Base-by-base conservation (phyloP, 2,797 vertebrate genomes). In the Poeciliopsis paucimaculata region DNA sequence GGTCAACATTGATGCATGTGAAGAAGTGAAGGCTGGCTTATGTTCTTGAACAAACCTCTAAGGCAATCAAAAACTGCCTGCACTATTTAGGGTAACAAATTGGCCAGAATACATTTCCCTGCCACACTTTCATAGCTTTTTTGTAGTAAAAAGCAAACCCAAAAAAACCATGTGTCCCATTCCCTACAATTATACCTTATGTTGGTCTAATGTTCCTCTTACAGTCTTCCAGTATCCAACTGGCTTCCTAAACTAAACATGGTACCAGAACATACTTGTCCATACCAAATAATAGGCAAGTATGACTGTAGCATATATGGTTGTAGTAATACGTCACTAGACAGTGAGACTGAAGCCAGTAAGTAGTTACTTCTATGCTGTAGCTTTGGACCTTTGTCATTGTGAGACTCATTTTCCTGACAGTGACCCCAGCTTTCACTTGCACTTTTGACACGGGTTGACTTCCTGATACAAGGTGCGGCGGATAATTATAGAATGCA, bases 401-500 rank as follows among this genome's bases (percentile, higher is more conserved):
- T 68, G 82, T 87, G 85, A 84, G 79, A 88, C 72, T 92, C 88
- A 85, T 91, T 92, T 91, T 89, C 86, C 84, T 92, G 94, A 93
- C 94, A 93, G 87, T 90, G 90, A 91, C 91, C 90, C 86, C 73
- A 87, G 89, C 92, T 93, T 93, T 94, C 89, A 83, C 85, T 91
- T 93, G 88, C 90, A 93, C 93, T 94, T 93, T 94, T 94, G 94
- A 94, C 92, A 92, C 77, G 55, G 82, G 78, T 86, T 82, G 90
- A 93, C 91, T 94, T 94, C 91, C 89, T 91, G 90, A 88, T 88
- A 88, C 87, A 86, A 95, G 93, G 93, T 93, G 94, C 88, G 90
- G 89, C 53, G 90, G 90, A 95, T 96, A 95, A 95, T 95, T 94
- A 94, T 95, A 94, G 95, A 94, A 95, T 91, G 93, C 88, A 91